Evolutionary conservation across 2,797 vertebrate species (phyloP).

Genomic region (Aulostomus chinensis): DNA sequence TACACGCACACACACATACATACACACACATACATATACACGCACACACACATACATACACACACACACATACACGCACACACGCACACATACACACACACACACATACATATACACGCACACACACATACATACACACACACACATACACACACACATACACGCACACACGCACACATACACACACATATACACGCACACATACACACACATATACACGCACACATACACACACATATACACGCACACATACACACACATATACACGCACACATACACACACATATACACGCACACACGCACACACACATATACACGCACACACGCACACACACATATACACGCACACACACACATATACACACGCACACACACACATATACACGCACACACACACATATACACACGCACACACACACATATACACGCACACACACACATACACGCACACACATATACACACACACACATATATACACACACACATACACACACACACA

Average conservation of each 20-base stretch:
- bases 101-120: slow-evolving; percentile 14
- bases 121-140: slow-evolving; percentile 13
- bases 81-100: slow-evolving; percentile 12
- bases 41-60: slow-evolving; percentile 16
- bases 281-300: slow-evolving; percentile 12
- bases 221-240: slow-evolving; percentile 17
- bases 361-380: slow-evolving; percentile 15
- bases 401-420: slow-evolving; percentile 15
- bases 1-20: slow-evolving; percentile 15
- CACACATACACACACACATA: slow-evolving; percentile 17
- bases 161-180: slow-evolving; percentile 12
- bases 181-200: slow-evolving; percentile 14
- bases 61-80: slow-evolving; percentile 17
- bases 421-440: slow-evolving; percentile 14
- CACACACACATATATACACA: slow-evolving; percentile 14
- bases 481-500: slow-evolving; percentile 13
- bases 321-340: slow-evolving; percentile 11
- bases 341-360: slow-evolving; percentile 16
- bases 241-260: slow-evolving; percentile 12
- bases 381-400: slow-evolving; percentile 16
- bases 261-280: slow-evolving; percentile 14
- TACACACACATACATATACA: slow-evolving; percentile 10
- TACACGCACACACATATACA: slow-evolving; percentile 14
- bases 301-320: slow-evolving; percentile 16
- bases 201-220: slow-evolving; percentile 12